Conservation (phyloP, 2,888 invertebrate species). For the Brachypterus glaber region DNA sequence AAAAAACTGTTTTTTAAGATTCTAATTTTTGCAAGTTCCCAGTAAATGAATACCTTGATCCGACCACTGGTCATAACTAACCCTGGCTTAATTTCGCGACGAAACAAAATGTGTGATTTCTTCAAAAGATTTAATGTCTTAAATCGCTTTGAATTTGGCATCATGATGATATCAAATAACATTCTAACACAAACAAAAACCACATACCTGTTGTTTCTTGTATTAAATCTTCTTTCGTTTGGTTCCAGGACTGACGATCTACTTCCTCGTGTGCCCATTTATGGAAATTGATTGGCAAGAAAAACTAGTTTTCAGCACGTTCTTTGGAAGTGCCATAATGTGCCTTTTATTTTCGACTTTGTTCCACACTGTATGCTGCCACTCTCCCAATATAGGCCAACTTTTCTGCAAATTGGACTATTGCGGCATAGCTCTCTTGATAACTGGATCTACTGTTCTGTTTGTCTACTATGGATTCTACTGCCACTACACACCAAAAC, state of each 20-base stretch:
- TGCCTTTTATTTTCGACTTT: constrained; percentile 90
- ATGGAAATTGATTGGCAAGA: constrained; percentile 78
- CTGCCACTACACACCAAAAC: constrained; percentile 87
- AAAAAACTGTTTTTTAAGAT: too few relatives aligned
- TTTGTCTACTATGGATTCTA: constrained; percentile 98
- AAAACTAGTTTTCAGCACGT: constrained; percentile 82
- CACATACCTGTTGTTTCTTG: not conserved
- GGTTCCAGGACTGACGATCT: constrained; percentile 47
- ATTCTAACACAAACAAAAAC: too few relatives aligned
- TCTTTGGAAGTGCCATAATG: constrained; percentile 86
- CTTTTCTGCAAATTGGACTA: constrained; percentile 95
- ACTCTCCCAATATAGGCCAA: constrained; percentile 88
- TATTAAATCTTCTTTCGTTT: constrained; percentile 9
- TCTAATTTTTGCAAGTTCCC: too few relatives aligned
- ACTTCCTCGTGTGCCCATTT: constrained; percentile 74
- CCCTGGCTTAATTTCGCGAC: too few relatives aligned
- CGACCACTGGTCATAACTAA: too few relatives aligned
- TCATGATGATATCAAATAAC: too few relatives aligned
- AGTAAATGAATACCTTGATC: too few relatives aligned
- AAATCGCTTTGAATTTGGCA: too few relatives aligned
- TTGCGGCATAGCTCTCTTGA: constrained; percentile 92
- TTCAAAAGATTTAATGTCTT: too few relatives aligned
- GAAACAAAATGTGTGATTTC: too few relatives aligned
- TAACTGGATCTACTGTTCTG: constrained; percentile 95
- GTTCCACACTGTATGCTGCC: constrained; percentile 93